Percentiles rank a stretch among this genome's conserved stretches.
These are phyloP conservation scores for Strix aluco DNA, from an alignment of 2,113 vertebrate genomes.

Conservation along the genomic window DNA sequence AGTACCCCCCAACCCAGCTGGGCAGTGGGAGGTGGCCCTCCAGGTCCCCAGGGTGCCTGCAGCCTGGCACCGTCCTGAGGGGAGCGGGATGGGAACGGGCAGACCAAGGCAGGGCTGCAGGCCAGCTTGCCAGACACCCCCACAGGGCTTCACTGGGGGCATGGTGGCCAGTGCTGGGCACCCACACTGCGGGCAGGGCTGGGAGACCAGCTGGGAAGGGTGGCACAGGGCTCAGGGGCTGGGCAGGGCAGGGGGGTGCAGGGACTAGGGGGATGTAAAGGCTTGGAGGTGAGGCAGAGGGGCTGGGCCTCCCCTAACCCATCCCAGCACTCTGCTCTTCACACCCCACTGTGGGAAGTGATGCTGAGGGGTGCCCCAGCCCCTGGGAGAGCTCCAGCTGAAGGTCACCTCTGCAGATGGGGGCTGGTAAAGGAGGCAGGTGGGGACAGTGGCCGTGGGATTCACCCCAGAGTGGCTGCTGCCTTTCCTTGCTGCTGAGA, in stretches of 20 bases:
- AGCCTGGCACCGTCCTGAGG: not conserved
- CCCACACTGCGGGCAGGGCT: not conserved
- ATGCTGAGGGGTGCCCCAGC: not conserved
- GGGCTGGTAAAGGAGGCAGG: not conserved
- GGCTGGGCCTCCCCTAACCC: not conserved
- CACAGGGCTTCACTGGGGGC: not conserved
- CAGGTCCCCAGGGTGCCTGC: not conserved
- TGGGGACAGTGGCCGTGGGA: fast-evolving
- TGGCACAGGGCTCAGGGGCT: too few relatives aligned
- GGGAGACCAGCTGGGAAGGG: not conserved
- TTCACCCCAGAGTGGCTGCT: not conserved
- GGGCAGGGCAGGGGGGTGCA: not conserved
- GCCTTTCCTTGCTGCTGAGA: not conserved
- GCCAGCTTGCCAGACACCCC: not conserved
- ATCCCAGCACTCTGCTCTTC: not conserved
- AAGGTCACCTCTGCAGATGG: too few relatives aligned
- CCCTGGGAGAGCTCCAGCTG: not conserved
- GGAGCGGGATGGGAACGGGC: not conserved
- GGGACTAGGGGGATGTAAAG: not conserved
- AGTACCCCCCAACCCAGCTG: not conserved
- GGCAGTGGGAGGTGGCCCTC: too few relatives aligned
- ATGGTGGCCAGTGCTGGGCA: too few relatives aligned
- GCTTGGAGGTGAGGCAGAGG: not conserved
- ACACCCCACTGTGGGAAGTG: fast-evolving
- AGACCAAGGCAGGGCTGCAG: not conserved